Evolutionary conservation across 1,140 invertebrate genomes (phyloP), one percentile per base, ranked within the genome.

Genomic region (Drosophila guanche): DNA sequence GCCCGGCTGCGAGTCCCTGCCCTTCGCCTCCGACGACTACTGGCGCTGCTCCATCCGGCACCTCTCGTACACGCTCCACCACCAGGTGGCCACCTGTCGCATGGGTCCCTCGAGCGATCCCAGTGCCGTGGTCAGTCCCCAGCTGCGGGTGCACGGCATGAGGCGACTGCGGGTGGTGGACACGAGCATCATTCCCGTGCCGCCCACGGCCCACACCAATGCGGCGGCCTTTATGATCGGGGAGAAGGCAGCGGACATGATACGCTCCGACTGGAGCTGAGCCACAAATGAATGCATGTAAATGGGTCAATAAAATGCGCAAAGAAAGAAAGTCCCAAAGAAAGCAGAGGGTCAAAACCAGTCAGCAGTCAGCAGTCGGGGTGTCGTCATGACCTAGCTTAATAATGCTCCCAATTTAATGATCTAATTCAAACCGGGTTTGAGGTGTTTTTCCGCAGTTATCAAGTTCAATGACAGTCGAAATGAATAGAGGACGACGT

Each of bases 181-280:
- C 89, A 94, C 93, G 22, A 95, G 95, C 27, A 92, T 97, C 0
- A 95, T 97, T 88, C 96, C 96, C 0, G 91, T 91, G 4, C 93
- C 95, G 23, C 93, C 95, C 3, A 93, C 93, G 0, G 95, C 94
- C 1, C 95, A 97, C 85, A 94, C 95, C 0, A 95, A 95, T 62
- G 95, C 95, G 1, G 94, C 94, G 0, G 93, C 95, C 6, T 94
- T 94, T 61, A 97, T 98, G 97, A 95, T 98, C 45, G 97, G 94
- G 0, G 97, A 98, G 91, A 97, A 97, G 91, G 95, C 93, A 0
- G 94, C 96, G 0, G 96, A 97, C 91, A 92, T 97, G 91, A 96
- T 98, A 37, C 95, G 95, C 78, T 89, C 91, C 23, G 90, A 92
- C 29, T 95, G 94, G 94, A 62, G 50, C 1, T 61, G 42, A 40